Evolutionary conservation across 2,797 vertebrate genomes (phyloP).

Genomic region (Lemur catta): DNA sequence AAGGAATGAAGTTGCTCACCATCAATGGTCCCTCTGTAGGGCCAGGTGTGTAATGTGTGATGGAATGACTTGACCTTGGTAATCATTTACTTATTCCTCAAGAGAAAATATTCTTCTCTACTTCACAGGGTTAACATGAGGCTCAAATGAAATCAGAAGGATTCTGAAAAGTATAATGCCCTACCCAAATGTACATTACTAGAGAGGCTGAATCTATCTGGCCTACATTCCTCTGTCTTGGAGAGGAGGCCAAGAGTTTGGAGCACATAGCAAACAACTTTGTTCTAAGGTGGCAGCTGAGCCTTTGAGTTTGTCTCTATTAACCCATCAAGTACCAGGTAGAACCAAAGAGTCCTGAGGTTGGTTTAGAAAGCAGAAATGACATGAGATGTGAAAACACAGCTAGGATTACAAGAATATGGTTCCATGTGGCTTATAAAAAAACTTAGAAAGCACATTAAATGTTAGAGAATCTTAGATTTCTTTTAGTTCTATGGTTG

Average conservation of each 20-base stretch:
- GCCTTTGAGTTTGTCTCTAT: not conserved
- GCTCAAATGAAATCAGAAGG: not conserved
- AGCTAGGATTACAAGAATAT: not conserved
- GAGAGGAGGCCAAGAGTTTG: slow-evolving; percentile 10
- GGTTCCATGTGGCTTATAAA: not conserved
- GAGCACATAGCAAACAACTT: slow-evolving; percentile 34
- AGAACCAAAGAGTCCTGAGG: not conserved
- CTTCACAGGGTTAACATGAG: not conserved
- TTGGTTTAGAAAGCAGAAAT: not conserved
- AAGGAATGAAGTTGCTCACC: not conserved
- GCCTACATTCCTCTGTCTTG: slow-evolving; percentile 12
- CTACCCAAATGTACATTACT: not conserved
- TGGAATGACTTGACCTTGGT: not conserved
- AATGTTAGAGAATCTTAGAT: not conserved
- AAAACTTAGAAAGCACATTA: not conserved
- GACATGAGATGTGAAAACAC: not conserved
- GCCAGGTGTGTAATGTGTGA: not conserved
- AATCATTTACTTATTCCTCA: not conserved
- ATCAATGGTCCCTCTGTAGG: not conserved
- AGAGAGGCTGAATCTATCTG: not conserved
- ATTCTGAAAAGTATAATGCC: not conserved
- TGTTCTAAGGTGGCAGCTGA: not conserved
- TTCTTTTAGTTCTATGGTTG: not conserved
- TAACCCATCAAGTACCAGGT: slow-evolving; percentile 9
- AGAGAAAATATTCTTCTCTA: not conserved